Conservation (phyloP, 2,113 vertebrate species). For the Microcebus jonahi region DNA sequence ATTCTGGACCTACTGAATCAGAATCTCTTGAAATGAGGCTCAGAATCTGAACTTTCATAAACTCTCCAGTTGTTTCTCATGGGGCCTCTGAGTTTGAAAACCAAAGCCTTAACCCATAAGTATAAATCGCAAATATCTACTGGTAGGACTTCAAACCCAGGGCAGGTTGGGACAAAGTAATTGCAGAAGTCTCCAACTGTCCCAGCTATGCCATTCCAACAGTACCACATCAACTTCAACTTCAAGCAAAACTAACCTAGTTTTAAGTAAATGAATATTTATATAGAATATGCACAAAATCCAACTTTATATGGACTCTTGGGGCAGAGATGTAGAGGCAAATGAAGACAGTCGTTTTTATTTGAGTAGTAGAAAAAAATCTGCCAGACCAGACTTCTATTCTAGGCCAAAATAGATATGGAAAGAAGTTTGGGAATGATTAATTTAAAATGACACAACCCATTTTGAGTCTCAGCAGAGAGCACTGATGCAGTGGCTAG, state of each 20-base stretch:
- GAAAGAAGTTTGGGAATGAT: constrained; percentile 59
- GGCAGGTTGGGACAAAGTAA: not conserved
- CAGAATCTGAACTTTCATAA: not conserved
- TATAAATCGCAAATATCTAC: not conserved
- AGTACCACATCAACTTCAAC: not conserved
- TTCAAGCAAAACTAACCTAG: constrained; percentile 37
- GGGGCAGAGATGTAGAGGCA: not conserved
- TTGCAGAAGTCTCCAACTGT: not conserved
- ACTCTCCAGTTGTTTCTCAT: not conserved
- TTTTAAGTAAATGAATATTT: constrained; percentile 57
- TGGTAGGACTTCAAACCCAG: constrained; percentile 6
- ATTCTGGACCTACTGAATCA: not conserved
- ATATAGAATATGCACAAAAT: constrained; percentile 8
- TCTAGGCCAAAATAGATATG: constrained; percentile 50
- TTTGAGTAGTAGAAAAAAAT: constrained; percentile 49
- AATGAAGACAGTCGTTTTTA: constrained; percentile 58
- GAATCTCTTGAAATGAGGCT: not conserved
- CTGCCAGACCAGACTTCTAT: constrained; percentile 43
- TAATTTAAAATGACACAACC: constrained; percentile 67
- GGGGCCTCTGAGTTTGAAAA: not conserved
- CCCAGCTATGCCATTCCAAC: not conserved
- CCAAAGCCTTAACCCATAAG: not conserved
- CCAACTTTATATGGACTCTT: constrained; percentile 26
- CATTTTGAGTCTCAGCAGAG: constrained; percentile 11
- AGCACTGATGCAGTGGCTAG: not conserved